Evolutionary conservation across 2,888 invertebrate genomes (phyloP).

Genomic region (Cheilosia impressa): DNA sequence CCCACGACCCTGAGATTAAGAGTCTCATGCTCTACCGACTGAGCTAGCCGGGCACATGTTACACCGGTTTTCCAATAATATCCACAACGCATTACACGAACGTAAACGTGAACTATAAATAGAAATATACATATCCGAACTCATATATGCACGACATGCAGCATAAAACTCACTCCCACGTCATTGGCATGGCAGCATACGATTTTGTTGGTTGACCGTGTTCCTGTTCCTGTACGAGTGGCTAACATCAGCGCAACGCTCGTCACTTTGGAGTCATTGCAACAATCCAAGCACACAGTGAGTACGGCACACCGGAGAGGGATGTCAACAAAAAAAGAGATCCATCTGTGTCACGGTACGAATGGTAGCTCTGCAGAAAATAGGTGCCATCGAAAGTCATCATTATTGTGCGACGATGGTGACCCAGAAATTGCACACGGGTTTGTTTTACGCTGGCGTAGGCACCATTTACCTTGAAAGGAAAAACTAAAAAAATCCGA

Average conservation of each 20-base stretch:
- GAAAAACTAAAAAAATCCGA: neutral
- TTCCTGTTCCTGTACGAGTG: neutral
- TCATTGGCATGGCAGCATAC: neutral
- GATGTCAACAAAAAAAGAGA: neutral
- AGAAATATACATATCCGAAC: neutral
- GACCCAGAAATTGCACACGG: slow-evolving; percentile 51
- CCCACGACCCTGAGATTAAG: slow-evolving; percentile 84
- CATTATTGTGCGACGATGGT: slow-evolving; percentile 13
- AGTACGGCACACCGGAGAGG: neutral
- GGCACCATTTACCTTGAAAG: slow-evolving; percentile 46
- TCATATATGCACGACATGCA: neutral
- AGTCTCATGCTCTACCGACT: slow-evolving; percentile 84
- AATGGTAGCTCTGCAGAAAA: neutral
- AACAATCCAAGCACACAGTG: neutral
- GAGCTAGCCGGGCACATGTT: slow-evolving; percentile 80
- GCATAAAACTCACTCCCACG: slow-evolving; percentile 1
- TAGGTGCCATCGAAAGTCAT: slow-evolving; percentile 38
- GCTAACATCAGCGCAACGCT: neutral
- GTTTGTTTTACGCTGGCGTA: slow-evolving; percentile 17
- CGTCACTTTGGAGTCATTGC: slow-evolving; percentile 1
- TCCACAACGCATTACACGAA: neutral
- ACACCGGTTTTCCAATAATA: neutral
- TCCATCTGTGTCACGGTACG: neutral
- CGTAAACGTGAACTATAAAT: too few species aligned
- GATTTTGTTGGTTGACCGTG: slow-evolving; percentile 13